Evolutionary conservation across 2,113 vertebrate genomes (phyloP).

Genomic region (Phalacrocorax aristotelis): DNA sequence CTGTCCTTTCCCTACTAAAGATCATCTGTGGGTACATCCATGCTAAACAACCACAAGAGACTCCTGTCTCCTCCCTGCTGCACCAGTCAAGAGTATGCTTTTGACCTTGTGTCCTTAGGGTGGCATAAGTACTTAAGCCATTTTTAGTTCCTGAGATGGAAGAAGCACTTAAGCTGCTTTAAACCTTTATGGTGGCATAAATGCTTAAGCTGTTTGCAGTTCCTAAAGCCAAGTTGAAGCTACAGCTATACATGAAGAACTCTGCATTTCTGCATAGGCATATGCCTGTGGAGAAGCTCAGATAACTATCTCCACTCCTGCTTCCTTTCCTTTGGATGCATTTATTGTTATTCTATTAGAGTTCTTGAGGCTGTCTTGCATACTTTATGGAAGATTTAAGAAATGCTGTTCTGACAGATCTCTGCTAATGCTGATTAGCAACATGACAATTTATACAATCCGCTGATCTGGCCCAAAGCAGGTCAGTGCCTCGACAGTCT

Average conservation of each 20-base stretch:
- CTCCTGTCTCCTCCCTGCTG: background rate
- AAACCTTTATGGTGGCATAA: constrained; percentile 43
- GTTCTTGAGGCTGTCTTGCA: background rate
- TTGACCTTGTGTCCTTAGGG: constrained; percentile 5
- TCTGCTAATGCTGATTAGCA: background rate
- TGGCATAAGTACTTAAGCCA: constrained; percentile 46
- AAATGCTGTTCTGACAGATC: background rate
- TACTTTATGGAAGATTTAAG: background rate
- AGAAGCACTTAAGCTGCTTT: constrained; percentile 48
- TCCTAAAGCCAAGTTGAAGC: background rate
- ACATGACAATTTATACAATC: background rate
- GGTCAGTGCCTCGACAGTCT: background rate
- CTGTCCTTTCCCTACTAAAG: background rate
- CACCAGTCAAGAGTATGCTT: background rate
- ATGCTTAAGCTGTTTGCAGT: constrained; percentile 11
- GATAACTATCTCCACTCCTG: background rate
- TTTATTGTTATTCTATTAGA: background rate
- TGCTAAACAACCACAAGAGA: background rate
- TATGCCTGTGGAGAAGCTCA: background rate
- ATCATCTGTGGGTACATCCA: background rate
- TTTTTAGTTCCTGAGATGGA: constrained; percentile 29
- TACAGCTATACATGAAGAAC: background rate
- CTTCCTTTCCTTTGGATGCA: background rate
- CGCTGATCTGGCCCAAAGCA: background rate
- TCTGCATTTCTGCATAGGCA: background rate